Evolutionary conservation across 2,797 vertebrate genomes (phyloP).

Genomic region (Anomalospiza imberbis): DNA sequence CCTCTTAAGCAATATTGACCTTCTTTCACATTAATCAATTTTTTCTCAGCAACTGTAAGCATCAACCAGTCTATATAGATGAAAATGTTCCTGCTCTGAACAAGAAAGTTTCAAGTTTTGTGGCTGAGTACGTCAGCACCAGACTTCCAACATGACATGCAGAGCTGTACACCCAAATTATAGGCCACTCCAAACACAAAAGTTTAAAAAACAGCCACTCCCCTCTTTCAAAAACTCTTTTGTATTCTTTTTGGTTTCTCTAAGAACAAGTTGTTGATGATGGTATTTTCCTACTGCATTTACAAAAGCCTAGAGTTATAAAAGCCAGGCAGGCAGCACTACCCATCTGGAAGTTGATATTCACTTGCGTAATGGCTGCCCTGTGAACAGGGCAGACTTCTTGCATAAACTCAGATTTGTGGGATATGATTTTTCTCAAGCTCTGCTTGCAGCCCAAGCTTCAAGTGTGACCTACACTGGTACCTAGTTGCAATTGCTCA

Average conservation of each 20-base stretch:
- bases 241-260: slow-evolving; percentile 31
- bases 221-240: slow-evolving; percentile 8
- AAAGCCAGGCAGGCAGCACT: background rate
- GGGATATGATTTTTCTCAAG: background rate
- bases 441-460: background rate
- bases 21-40: background rate
- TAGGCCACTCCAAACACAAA: background rate
- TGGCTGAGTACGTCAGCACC: background rate
- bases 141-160: background rate
- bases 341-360: background rate
- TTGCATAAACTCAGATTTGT: background rate
- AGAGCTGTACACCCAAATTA: slow-evolving; percentile 40
- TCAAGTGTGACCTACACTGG: background rate
- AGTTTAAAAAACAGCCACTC: background rate
- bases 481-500: background rate
- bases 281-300: background rate
- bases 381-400: background rate
- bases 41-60: background rate
- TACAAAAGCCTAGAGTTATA: background rate
- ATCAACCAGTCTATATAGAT: background rate
- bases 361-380: background rate
- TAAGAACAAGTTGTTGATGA: background rate
- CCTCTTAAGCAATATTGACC: background rate
- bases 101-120: background rate
- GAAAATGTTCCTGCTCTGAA: background rate